phyloP scores from a whole-genome alignment of 2,797 vertebrate genomes.

The Babyrousa celebensis region DNA sequence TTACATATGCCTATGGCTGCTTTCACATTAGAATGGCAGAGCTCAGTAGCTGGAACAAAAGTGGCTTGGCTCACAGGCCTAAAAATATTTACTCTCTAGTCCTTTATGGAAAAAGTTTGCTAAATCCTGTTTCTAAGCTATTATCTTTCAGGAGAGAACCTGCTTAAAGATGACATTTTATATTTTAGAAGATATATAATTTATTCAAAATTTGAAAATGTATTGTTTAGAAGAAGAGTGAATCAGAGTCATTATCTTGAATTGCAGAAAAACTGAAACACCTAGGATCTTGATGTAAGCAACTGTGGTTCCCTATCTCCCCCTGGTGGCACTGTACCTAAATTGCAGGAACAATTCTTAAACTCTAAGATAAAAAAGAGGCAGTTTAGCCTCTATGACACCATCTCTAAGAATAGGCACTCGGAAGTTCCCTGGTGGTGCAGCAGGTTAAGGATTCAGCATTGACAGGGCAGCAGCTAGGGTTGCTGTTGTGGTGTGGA shows the following conservation, averaged over 20 bases:
- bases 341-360: conserved; percentile 32
- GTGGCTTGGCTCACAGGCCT: background rate
- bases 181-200: background rate
- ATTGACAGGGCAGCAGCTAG: no score
- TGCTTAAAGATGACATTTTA: conserved; percentile 2
- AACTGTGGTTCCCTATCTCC: background rate
- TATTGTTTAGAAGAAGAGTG: background rate
- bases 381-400: background rate
- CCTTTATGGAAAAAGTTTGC: background rate
- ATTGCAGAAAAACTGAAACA: conserved; percentile 6
- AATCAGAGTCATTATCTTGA: background rate
- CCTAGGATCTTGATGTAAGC: background rate
- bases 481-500: no score
- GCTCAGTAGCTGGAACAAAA: background rate
- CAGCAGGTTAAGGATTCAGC: no score
- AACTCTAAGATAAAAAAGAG: background rate
- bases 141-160: background rate
- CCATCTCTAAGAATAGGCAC: background rate
- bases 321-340: background rate
- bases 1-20: background rate
- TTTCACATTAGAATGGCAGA: background rate
- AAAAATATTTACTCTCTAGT: background rate
- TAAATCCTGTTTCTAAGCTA: background rate
- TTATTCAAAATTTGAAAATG: background rate
- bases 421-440: no score